Base-by-base conservation (phyloP, 2,113 vertebrate species). In the Theropithecus gelada region DNA sequence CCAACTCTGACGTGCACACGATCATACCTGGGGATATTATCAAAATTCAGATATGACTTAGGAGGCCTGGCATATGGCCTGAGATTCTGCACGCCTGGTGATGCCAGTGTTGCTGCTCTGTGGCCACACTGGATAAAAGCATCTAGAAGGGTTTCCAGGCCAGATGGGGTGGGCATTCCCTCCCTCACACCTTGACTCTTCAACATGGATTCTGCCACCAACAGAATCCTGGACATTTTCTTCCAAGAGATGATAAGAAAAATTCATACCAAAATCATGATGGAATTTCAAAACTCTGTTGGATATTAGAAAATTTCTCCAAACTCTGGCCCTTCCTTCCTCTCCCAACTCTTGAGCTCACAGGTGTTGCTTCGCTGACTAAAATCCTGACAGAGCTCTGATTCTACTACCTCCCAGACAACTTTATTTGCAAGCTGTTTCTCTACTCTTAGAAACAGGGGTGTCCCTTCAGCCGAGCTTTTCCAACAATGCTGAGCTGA, bases 251-350 rank as follows among this genome's bases (percentile, higher is more conserved):
- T 81, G 61, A 38, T 94, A 92, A 75, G 55, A 90, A 90, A 94
- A 57, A 30, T 83, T 80, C 48, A 90, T 50, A 81, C 45, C 43
- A 83, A 90, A 97, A 90, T 80, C 27, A 81, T 75, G 66, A 79
- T 70, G 17, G 45, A 70, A 48, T 88, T 90, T 86, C 2, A 4
- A 38, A 82, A 82, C 64, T 70, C 12, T 88, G 17, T 80, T 73
- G 82, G 83, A 59, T 92, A 38, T 68, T 85, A 92, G 50, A 95
- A 89, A 93, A 95, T 79, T 17, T 16, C 35, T 17, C 92, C 16
- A 45, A 68, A 70, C 20, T 50, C 40, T 66, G 23, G 16, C 35
- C 25, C 88, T 94, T 72, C 50, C 72, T 76, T 55, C 0, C 35
- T 85, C 38, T 32, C 3, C 20, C 32, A 88, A 23, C 35, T 72